Evolutionary conservation across 2,888 invertebrate genomes (phyloP).

Genomic region (Monopis laevigella): DNA sequence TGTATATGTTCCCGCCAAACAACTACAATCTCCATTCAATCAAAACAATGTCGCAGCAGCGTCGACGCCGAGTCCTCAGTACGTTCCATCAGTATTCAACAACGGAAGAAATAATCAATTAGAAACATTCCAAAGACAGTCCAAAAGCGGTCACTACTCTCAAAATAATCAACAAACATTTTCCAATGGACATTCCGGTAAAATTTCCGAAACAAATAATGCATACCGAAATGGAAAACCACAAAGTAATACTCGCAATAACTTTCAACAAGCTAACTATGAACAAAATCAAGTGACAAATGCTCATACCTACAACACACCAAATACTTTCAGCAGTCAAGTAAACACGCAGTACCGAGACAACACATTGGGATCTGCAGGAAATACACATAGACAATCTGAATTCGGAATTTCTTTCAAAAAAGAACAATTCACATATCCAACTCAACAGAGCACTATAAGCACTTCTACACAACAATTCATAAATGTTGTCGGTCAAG

Average conservation of each 20-base stretch:
- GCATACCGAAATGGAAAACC: neutral
- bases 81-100: slow-evolving; percentile 32
- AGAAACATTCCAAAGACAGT: slow-evolving; percentile 36
- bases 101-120: slow-evolving; percentile 22
- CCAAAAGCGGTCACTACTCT: neutral
- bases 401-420: slow-evolving; percentile 27
- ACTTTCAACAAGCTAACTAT: slow-evolving; percentile 4
- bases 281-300: slow-evolving; percentile 15
- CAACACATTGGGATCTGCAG: slow-evolving; percentile 26
- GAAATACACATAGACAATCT: slow-evolving; percentile 28
- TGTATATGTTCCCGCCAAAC: slow-evolving; percentile 40
- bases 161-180: neutral
- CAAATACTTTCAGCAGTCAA: slow-evolving; percentile 22
- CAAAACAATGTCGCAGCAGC: slow-evolving; percentile 38
- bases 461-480: slow-evolving; percentile 22
- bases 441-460: slow-evolving; percentile 28
- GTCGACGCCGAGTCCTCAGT: slow-evolving; percentile 45
- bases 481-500: slow-evolving; percentile 27
- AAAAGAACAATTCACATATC: slow-evolving; percentile 34
- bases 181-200: slow-evolving; percentile 4
- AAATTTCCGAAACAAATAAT: neutral
- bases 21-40: slow-evolving; percentile 30
- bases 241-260: slow-evolving; percentile 29
- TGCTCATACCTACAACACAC: slow-evolving; percentile 24
- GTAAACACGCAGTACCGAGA: slow-evolving; percentile 23